Percentiles rank a stretch among this genome's conserved stretches.
Evolutionary conservation across 2,888 invertebrate genomes (phyloP).

Genomic region (Polydrusus cervinus): DNA sequence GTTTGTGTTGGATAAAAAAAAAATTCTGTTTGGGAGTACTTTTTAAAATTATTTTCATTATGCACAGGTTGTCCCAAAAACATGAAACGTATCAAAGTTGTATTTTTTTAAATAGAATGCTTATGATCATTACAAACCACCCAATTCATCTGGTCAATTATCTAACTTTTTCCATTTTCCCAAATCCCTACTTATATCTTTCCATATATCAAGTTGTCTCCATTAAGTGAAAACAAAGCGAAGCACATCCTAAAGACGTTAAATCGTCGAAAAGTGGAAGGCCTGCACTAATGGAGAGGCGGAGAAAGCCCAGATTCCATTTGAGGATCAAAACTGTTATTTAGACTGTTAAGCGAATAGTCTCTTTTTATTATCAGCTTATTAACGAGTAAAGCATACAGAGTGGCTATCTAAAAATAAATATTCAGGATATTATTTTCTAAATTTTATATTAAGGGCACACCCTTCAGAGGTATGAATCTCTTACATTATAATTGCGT

Average conservation of each 20-base stretch:
- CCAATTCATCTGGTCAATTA: background rate
- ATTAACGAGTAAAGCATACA: background rate
- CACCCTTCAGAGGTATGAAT: no score
- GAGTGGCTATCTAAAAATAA: constrained; percentile 6
- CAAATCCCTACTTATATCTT: constrained; percentile 34
- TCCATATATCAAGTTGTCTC: constrained; percentile 54
- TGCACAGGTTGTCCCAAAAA: no score
- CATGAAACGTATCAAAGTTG: no score
- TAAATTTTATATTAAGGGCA: no score
- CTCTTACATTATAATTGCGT: no score
- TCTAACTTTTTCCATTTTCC: constrained; percentile 22
- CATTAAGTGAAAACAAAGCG: constrained; percentile 63
- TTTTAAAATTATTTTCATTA: no score
- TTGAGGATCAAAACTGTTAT: constrained; percentile 70
- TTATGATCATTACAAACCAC: no score
- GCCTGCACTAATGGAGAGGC: constrained; percentile 65
- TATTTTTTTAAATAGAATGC: no score
- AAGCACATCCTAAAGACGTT: constrained; percentile 67
- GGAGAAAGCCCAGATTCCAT: constrained; percentile 70
- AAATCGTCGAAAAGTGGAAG: constrained; percentile 66
- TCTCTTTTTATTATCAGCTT: constrained; percentile 11
- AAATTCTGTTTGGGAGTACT: no score
- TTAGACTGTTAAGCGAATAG: constrained; percentile 69
- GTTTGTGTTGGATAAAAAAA: no score
- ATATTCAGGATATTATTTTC: background rate